phyloP scores from a whole-genome alignment of 2,888 invertebrate species.

The Andrena praecox region DNA sequence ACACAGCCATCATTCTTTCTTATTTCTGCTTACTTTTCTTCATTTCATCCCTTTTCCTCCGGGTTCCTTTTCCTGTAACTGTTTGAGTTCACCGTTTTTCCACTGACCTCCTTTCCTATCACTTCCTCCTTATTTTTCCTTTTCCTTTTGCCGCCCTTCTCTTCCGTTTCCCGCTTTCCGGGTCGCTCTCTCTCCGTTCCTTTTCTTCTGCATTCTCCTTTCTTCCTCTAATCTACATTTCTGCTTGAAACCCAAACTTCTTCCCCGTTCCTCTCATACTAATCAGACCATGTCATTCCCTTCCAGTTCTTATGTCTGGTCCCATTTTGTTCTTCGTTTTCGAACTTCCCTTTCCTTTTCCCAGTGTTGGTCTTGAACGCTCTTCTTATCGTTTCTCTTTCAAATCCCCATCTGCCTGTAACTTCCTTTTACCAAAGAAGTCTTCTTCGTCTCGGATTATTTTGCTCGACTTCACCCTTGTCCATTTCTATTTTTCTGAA shows the following conservation, averaged over 20 bases:
- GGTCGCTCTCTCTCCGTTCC: background rate
- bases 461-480: too few species aligned
- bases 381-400: background rate
- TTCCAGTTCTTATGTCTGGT: background rate
- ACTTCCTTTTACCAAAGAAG: background rate
- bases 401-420: background rate
- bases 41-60: background rate
- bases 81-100: background rate
- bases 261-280: background rate
- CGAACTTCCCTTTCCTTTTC: background rate
- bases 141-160: background rate
- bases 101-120: constrained; percentile 2
- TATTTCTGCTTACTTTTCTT: constrained; percentile 18
- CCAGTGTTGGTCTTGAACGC: background rate
- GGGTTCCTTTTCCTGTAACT: background rate
- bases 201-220: background rate
- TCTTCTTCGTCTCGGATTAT: too few species aligned
- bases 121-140: background rate
- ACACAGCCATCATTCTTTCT: constrained; percentile 18
- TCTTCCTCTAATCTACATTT: constrained; percentile 27
- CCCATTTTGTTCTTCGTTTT: background rate
- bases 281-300: constrained; percentile 13
- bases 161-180: background rate
- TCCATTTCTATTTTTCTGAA: too few species aligned
- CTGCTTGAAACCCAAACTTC: background rate